Conservation (phyloP, 1,140 invertebrate genomes). For the Coelopa frigida region DNA sequence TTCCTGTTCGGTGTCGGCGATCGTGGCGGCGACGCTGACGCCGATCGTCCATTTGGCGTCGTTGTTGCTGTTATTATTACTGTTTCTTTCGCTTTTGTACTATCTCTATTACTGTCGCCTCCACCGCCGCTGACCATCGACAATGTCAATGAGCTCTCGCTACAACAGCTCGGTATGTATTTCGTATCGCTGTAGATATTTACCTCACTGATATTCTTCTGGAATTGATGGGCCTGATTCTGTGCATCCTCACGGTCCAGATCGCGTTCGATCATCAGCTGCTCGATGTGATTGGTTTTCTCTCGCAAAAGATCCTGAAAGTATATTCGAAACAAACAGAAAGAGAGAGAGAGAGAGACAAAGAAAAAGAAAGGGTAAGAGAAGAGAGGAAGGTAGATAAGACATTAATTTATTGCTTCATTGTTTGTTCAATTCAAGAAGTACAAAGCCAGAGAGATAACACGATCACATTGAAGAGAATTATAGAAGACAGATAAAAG, state of each 20-base stretch:
- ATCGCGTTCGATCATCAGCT: constrained; percentile 81
- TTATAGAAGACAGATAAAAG: too few species aligned
- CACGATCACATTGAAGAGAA: too few species aligned
- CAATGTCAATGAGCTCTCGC: constrained; percentile 16
- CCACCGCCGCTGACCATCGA: too few species aligned
- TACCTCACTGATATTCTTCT: constrained; percentile 45
- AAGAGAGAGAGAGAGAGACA: neutral
- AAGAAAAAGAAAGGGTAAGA: neutral
- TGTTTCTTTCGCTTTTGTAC: too few species aligned
- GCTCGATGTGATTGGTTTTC: constrained; percentile 87
- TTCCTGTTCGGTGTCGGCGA: constrained; percentile 21
- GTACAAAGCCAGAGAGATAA: too few species aligned
- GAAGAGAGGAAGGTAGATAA: neutral
- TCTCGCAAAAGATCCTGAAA: constrained; percentile 79
- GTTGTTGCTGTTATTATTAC: too few species aligned
- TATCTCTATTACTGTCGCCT: too few species aligned
- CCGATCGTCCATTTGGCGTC: too few species aligned
- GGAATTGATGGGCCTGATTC: constrained; percentile 48
- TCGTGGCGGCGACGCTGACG: neutral
- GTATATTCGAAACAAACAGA: constrained; percentile 9
- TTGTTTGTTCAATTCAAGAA: too few species aligned
- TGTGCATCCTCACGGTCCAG: constrained; percentile 75
- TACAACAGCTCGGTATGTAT: constrained; percentile 36
- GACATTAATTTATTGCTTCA: too few species aligned
- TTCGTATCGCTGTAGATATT: constrained; percentile 43